These are phyloP conservation scores for Hippopotamyrus pictus DNA, from an alignment of 2,797 vertebrate genomes.

Conservation along the genomic window DNA sequence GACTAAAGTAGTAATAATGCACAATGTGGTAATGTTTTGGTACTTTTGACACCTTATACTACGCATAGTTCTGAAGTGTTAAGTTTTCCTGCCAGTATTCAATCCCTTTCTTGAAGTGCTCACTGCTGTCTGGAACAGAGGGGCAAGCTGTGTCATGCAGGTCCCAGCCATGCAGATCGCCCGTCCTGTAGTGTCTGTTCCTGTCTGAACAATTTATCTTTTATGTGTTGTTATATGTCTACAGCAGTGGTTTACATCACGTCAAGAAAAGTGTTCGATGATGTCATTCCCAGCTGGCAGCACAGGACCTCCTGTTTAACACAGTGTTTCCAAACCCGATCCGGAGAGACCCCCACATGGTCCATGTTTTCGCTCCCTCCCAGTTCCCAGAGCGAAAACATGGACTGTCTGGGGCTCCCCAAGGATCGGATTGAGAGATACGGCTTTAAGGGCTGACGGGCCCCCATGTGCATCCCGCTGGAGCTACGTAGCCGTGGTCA, in stretches of 20 bases:
- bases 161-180: background rate
- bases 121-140: background rate
- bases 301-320: background rate
- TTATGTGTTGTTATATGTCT: background rate
- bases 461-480: background rate
- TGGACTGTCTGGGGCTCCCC: background rate
- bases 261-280: background rate
- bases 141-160: background rate
- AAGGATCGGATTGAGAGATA: background rate
- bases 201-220: background rate
- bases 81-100: background rate
- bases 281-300: background rate
- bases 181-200: background rate
- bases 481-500: background rate
- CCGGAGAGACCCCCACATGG: background rate
- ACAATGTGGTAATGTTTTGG: too few relatives aligned
- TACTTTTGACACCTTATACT: too few relatives aligned
- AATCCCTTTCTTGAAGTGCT: background rate
- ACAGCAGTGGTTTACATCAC: background rate
- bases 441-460: background rate
- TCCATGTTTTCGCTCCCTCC: background rate
- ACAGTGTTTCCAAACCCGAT: background rate
- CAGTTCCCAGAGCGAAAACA: background rate
- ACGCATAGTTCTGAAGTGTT: too few relatives aligned
- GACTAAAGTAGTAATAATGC: too few relatives aligned